Percentiles rank a stretch among this genome's conserved stretches.
These are phyloP conservation scores for Leucophenga montana DNA, from an alignment of 2,888 invertebrate genomes.

Conservation along the genomic window DNA sequence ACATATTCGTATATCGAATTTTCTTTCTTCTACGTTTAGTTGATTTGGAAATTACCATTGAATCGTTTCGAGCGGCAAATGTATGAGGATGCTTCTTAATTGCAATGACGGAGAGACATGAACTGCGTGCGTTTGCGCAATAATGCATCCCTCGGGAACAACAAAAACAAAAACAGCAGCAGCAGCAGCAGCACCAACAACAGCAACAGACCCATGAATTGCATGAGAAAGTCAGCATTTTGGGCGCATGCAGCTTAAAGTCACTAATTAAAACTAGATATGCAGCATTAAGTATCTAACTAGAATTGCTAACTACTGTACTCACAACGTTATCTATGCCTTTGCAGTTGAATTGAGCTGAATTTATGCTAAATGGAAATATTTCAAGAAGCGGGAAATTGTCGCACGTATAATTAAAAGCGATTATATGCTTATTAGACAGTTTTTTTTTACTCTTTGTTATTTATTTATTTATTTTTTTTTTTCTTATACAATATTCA, in stretches of 20 bases:
- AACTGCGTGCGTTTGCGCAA: constrained; percentile 61
- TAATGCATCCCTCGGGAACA: constrained; percentile 39
- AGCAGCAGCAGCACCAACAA: no score
- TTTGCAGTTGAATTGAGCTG: not conserved
- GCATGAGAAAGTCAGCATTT: no score
- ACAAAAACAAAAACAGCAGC: no score
- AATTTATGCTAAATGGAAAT: not conserved
- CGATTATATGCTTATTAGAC: constrained; percentile 6
- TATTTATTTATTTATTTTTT: not conserved
- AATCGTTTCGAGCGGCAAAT: no score
- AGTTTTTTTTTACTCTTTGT: not conserved
- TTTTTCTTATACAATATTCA: not conserved
- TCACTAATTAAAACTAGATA: no score
- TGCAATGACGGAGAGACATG: constrained; percentile 58
- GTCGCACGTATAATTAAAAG: constrained; percentile 1
- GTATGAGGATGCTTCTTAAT: constrained; percentile 47
- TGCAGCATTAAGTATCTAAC: no score
- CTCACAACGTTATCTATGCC: not conserved
- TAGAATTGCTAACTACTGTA: not conserved
- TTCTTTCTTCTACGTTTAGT: not conserved
- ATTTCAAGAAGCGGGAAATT: constrained; percentile 6
- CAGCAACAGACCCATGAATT: not conserved
- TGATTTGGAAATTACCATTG: not conserved
- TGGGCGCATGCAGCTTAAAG: not conserved
- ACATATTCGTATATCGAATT: no score